phyloP scores from a whole-genome alignment of 2,113 vertebrate genomes.

The Benitochromis conjunctus region DNA sequence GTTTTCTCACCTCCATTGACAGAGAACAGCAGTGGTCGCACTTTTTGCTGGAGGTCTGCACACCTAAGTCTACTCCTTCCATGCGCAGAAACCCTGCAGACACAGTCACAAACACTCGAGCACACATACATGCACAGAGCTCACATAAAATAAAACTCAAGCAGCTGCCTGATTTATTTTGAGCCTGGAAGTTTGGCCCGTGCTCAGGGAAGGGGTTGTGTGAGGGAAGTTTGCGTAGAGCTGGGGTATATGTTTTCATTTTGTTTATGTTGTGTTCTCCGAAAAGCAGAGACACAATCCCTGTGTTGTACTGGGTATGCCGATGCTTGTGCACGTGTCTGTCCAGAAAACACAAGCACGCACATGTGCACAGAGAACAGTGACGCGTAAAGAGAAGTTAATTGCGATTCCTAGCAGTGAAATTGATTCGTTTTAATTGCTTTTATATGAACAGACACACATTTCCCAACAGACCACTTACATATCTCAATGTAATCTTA shows the following conservation, averaged over 20 bases:
- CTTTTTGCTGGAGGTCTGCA: background rate
- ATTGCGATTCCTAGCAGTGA: background rate
- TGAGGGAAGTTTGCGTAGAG: slow-evolving; percentile 21
- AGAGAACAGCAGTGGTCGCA: background rate
- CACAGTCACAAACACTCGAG: background rate
- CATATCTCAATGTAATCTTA: background rate
- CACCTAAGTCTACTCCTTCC: background rate
- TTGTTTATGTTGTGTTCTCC: slow-evolving; percentile 41
- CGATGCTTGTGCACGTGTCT: background rate
- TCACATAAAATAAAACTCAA: background rate
- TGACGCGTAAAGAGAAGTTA: background rate
- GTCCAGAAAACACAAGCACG: background rate
- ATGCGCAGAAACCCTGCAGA: background rate
- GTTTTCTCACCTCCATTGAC: background rate
- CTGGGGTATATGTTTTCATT: slow-evolving; percentile 39
- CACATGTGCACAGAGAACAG: background rate
- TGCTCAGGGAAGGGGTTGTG: background rate
- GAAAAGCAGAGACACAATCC: slow-evolving; percentile 7
- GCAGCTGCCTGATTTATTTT: slow-evolving; percentile 57
- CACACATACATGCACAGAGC: background rate
- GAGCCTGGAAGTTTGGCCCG: slow-evolving; percentile 29
- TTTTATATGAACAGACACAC: background rate
- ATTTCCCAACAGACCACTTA: background rate
- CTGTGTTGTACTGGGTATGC: background rate
- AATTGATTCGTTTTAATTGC: background rate